Conservation (phyloP, 2,113 vertebrate species). For the Sclerurus mexicanus region DNA sequence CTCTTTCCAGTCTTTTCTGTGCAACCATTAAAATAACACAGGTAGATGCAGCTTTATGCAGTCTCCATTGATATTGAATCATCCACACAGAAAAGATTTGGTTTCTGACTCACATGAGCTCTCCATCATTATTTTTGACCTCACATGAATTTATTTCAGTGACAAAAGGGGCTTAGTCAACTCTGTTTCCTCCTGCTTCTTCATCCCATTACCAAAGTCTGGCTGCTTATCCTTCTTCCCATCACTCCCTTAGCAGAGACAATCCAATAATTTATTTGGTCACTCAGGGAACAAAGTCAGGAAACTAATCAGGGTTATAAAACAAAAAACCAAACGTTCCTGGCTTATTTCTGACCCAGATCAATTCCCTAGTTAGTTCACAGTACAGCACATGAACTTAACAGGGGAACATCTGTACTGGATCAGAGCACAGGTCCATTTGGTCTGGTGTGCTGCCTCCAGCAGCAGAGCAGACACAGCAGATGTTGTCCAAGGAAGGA, state of each 20-base stretch:
- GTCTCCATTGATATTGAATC: background rate
- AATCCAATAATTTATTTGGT: background rate
- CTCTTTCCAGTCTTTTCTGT: background rate
- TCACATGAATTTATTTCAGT: background rate
- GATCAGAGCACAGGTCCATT: background rate
- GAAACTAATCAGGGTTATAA: background rate
- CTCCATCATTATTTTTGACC: background rate
- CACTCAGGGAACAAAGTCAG: background rate
- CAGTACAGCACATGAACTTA: background rate
- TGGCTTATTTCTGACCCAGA: background rate
- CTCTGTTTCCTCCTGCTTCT: background rate
- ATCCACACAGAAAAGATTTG: background rate
- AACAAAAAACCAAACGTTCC: background rate
- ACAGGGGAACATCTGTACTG: background rate
- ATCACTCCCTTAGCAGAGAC: background rate
- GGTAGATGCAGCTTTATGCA: background rate
- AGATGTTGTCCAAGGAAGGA: background rate
- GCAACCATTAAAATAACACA: background rate
- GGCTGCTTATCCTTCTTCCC: background rate
- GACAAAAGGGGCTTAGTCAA: background rate
- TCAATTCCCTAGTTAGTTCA: background rate
- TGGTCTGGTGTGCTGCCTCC: background rate
- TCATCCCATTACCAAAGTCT: background rate
- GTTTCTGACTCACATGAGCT: background rate
- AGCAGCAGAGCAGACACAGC: background rate